Evolutionary conservation across 2,113 vertebrate genomes (phyloP), one percentile per base, ranked within the genome.

Genomic region (Tangachromis dhanisi): DNA sequence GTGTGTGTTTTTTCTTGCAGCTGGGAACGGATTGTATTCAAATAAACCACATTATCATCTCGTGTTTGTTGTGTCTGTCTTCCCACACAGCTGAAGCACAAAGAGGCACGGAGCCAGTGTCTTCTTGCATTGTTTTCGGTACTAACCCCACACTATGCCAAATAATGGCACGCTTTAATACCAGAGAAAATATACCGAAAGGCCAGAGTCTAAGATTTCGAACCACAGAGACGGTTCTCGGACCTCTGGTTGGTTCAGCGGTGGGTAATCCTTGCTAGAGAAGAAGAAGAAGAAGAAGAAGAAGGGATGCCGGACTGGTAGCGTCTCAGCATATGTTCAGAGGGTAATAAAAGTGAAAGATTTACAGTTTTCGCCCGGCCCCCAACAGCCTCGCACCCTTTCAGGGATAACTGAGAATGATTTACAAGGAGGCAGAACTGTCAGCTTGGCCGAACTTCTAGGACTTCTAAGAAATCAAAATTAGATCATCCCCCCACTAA

Each of bases 311-410:
- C 96, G 97, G 97, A 96, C 94, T 96, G 96, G 97, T 97, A 97
- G 97, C 96, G 97, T 97, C 96, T 96, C 96, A 98, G 97, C 99
- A 99, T 98, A 98, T 99, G 99, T 98, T 98, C 98, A 97, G 97
- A 97, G 97, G 97, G 98, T 97, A 98, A 99, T 99, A 99, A 99
- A 99, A 99, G 96, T 97, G 98, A 98, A 98, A 99, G 99, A 99
- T 99, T 99, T 99, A 99, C 99, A 98, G 97, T 98, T 97, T 96
- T 97, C 96, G 97, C 95, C 97, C 97, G 97, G 96, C 97, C 98
- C 96, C 97, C 98, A 97, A 96, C 98, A 98, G 97, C 96, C 97
- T 98, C 96, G 95, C 98, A 97, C 97, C 98, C 97, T 99, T 99
- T 98, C 97, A 99, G 97, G 98, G 98, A 99, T 99, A 98, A 98